phyloP scores from a whole-genome alignment of 1,140 invertebrate genomes.

The Sminthurides bifidus region DNA sequence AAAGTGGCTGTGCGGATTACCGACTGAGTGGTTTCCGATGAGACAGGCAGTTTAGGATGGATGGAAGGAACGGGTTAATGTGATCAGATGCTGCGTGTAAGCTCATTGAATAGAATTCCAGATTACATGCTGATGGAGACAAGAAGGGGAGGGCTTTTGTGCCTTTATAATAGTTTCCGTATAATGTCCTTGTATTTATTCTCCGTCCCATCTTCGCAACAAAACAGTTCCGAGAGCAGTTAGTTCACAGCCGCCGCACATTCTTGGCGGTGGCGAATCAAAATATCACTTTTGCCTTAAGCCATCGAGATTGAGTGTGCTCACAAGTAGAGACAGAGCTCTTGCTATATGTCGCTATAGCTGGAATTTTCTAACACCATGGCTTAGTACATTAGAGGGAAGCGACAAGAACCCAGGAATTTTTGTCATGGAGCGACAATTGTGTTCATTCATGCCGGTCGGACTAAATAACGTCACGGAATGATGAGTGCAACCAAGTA shows the following conservation, averaged over 20 bases:
- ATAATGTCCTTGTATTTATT: conserved; percentile 6
- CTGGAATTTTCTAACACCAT: not conserved
- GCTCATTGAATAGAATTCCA: conserved; percentile 1
- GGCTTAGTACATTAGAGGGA: not conserved
- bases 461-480: conserved; percentile 29
- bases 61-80: conserved; percentile 6
- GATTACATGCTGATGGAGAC: conserved; percentile 13
- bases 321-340: too few species aligned
- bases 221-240: too few species aligned
- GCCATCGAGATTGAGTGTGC: too few species aligned
- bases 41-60: not conserved
- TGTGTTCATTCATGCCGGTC: conserved; percentile 27
- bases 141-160: conserved; percentile 10
- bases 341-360: not conserved
- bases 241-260: too few species aligned
- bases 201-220: too few species aligned
- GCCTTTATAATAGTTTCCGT: conserved; percentile 1
- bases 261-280: too few species aligned
- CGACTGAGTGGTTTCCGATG: not conserved
- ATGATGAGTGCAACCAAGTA: conserved; percentile 32
- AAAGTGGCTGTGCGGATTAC: not conserved
- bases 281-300: too few species aligned
- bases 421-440: conserved; percentile 21
- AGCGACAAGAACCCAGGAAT: conserved; percentile 1
- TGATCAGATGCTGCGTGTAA: conserved; percentile 1